Conservation (phyloP, 2,888 invertebrate genomes). For the Epinotia nisella region DNA sequence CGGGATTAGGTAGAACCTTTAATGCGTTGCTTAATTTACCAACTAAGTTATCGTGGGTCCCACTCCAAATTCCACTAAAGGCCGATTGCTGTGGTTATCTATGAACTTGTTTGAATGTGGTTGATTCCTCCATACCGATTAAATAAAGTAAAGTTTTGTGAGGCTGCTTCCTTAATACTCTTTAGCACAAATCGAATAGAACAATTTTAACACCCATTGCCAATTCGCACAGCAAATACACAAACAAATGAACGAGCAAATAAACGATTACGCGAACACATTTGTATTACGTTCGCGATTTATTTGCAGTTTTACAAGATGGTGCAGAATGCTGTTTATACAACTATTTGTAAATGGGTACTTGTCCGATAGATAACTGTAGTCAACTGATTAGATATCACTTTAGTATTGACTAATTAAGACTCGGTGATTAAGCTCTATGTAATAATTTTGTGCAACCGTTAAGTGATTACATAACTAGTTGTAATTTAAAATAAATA, state of each 20-base stretch:
- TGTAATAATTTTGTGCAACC: background rate
- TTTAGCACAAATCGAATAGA: background rate
- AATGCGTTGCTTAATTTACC: background rate
- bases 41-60: background rate
- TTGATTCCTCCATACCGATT: background rate
- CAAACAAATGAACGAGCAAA: background rate
- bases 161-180: background rate
- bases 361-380: background rate
- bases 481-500: background rate
- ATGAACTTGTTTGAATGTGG: background rate
- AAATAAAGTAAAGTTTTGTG: background rate
- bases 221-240: background rate
- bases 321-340: background rate
- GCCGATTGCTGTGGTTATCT: background rate
- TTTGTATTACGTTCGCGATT: background rate
- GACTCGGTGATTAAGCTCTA: slow-evolving; percentile 6
- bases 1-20: background rate
- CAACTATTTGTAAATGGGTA: background rate
- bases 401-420: background rate
- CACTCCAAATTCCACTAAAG: background rate
- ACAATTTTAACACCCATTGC: background rate
- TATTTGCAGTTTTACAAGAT: slow-evolving; percentile 1
- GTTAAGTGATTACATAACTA: slow-evolving; percentile 6
- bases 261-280: background rate
- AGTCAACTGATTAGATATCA: background rate